Evolutionary conservation across 2,113 vertebrate species (phyloP).

Genomic region (Oryzias woworae): DNA sequence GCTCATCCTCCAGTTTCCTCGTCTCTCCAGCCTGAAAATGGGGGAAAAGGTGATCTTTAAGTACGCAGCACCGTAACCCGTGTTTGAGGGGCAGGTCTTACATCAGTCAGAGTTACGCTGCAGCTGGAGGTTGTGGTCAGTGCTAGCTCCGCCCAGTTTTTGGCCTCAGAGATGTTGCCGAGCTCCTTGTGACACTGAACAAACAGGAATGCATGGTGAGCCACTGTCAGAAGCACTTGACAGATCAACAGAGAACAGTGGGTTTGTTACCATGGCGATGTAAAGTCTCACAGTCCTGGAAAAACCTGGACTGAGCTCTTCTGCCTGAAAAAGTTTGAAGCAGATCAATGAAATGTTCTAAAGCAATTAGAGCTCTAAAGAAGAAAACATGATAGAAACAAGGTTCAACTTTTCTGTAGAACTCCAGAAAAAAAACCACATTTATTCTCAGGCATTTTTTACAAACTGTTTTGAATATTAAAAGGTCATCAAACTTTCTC

Average conservation of each 20-base stretch:
- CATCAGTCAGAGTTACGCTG: conserved; percentile 65
- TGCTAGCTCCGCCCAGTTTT: conserved; percentile 83
- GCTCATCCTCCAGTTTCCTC: conserved; percentile 52
- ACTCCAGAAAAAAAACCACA: too few relatives aligned
- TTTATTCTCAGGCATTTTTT: too few relatives aligned
- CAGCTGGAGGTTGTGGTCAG: conserved; percentile 71
- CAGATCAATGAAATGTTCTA: too few relatives aligned
- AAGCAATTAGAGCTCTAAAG: too few relatives aligned
- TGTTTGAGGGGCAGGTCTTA: conserved; percentile 42
- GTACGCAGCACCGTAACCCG: not conserved
- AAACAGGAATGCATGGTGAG: too few relatives aligned
- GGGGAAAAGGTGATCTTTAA: not conserved
- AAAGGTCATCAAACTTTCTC: too few relatives aligned
- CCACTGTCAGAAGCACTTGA: too few relatives aligned
- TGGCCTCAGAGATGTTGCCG: conserved; percentile 80
- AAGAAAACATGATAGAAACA: too few relatives aligned
- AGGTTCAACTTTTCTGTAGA: too few relatives aligned
- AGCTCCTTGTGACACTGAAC: conserved; percentile 88
- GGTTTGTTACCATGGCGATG: conserved; percentile 83
- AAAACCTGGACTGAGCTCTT: conserved; percentile 87
- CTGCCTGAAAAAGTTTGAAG: conserved; percentile 65
- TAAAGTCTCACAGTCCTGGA: conserved; percentile 87
- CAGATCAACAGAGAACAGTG: too few relatives aligned
- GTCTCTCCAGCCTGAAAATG: conserved; percentile 41
- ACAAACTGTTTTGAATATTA: too few relatives aligned